Evolutionary conservation across 2,797 vertebrate species (phyloP).

Genomic region (Sarcophilus harrisii): DNA sequence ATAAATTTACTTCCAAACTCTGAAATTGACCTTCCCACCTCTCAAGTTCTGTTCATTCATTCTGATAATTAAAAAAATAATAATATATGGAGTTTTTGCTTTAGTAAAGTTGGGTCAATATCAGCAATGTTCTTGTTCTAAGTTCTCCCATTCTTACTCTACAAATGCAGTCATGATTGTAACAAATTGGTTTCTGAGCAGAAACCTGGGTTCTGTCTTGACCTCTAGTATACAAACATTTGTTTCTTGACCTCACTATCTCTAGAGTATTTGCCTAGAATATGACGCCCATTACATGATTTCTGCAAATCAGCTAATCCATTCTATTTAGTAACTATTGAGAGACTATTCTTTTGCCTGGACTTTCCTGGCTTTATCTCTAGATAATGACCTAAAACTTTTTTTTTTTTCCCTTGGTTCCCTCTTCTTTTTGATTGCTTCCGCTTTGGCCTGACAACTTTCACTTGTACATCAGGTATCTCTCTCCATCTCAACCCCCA

Average conservation of each 20-base stretch:
- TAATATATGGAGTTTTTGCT: too few relatives aligned
- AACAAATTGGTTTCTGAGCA: not conserved
- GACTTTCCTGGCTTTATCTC: not conserved
- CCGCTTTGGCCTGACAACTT: not conserved
- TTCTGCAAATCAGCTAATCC: not conserved
- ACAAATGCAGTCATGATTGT: not conserved
- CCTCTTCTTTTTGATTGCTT: not conserved
- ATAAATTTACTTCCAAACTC: too few relatives aligned
- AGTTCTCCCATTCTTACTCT: not conserved
- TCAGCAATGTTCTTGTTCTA: not conserved
- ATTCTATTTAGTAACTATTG: not conserved
- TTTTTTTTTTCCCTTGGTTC: not conserved
- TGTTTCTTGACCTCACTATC: not conserved
- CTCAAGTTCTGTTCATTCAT: too few relatives aligned
- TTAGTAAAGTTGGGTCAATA: too few relatives aligned
- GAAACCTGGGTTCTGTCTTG: not conserved
- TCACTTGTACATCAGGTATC: not conserved
- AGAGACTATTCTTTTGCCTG: not conserved
- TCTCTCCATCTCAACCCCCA: too few relatives aligned
- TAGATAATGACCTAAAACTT: not conserved
- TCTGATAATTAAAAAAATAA: too few relatives aligned
- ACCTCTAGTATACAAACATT: not conserved
- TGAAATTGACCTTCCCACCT: too few relatives aligned
- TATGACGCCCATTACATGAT: not conserved
- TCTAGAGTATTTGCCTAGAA: not conserved